These are phyloP conservation scores for Todiramphus saurophagus DNA, from an alignment of 2,113 vertebrate genomes.

Conservation along the genomic window DNA sequence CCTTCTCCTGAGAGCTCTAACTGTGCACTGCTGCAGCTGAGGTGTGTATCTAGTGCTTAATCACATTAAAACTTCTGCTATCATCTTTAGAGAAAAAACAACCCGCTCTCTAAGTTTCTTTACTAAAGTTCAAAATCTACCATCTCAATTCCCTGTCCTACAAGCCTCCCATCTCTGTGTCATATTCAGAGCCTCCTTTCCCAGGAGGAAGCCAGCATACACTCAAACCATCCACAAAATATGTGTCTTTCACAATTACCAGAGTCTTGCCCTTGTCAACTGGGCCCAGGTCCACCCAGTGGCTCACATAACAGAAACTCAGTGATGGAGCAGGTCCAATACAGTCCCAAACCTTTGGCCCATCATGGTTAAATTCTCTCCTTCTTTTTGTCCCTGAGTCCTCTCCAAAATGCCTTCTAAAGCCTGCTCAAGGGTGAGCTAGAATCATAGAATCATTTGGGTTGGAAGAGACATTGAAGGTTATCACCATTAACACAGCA, in stretches of 20 bases:
- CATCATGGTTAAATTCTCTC: background rate
- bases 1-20: background rate
- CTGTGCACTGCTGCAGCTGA: background rate
- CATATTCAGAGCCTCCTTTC: background rate
- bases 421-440: background rate
- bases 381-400: background rate
- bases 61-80: background rate
- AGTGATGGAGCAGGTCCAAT: background rate
- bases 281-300: background rate
- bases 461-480: background rate
- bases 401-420: background rate
- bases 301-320: background rate
- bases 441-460: background rate
- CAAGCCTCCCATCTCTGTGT: background rate
- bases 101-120: background rate
- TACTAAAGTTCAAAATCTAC: background rate
- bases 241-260: fast-evolving
- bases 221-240: background rate
- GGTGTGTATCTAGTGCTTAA: background rate
- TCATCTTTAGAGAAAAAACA: background rate
- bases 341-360: background rate
- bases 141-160: background rate
- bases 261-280: background rate
- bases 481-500: background rate
- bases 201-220: background rate